Percentiles rank a stretch among this genome's conserved stretches.
These are phyloP conservation scores for Orthonyx spaldingii DNA, from an alignment of 2,113 vertebrate species.

Conservation along the genomic window DNA sequence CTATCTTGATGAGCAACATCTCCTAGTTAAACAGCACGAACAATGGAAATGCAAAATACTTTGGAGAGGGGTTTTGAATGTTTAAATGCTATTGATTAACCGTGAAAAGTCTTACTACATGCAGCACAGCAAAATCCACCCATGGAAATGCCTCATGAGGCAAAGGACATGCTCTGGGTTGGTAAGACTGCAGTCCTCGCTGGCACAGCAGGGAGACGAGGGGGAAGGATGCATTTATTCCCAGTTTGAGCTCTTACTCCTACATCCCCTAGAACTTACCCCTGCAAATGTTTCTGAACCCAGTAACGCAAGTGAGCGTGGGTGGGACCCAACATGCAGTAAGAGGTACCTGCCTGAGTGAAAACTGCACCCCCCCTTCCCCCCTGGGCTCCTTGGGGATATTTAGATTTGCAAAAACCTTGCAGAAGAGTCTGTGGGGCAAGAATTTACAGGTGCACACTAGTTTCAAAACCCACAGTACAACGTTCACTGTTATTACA, in stretches of 20 bases:
- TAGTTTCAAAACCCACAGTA: background rate
- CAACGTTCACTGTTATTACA: background rate
- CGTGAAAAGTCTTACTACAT: background rate
- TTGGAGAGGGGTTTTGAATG: background rate
- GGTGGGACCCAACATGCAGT: background rate
- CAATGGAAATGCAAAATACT: conserved; percentile 23
- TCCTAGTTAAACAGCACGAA: background rate
- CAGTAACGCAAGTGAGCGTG: background rate
- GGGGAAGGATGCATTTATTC: background rate
- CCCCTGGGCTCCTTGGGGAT: background rate
- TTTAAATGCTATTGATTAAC: conserved; percentile 5
- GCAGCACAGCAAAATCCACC: background rate
- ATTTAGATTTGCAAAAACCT: background rate
- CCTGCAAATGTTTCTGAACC: background rate
- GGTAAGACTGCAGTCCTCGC: background rate
- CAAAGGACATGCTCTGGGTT: background rate
- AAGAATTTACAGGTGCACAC: background rate
- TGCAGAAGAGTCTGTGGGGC: background rate
- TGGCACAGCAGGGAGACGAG: background rate
- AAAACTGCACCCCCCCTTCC: background rate
- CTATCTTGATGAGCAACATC: conserved; percentile 38
- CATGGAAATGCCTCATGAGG: background rate
- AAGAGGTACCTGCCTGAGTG: background rate
- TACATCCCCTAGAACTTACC: background rate
- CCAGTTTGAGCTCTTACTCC: background rate